phyloP scores from a whole-genome alignment of 2,888 invertebrate species.

The Macrosiphum euphorbiae region DNA sequence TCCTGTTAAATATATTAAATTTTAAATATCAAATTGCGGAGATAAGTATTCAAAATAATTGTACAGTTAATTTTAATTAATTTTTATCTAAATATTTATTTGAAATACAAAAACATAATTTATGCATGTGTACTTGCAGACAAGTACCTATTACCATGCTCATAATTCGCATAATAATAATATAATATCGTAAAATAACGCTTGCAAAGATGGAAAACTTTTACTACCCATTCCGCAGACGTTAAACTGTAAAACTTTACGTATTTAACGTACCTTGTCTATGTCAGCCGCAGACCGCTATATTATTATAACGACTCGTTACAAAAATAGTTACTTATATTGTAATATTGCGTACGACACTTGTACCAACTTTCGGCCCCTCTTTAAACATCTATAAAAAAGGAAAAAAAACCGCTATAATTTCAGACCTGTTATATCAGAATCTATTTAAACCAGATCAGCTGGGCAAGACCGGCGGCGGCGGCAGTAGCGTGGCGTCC shows the following conservation, averaged over 20 bases:
- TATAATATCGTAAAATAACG: neutral
- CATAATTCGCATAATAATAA: neutral
- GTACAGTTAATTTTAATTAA: neutral
- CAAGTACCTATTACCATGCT: neutral
- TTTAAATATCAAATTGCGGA: neutral
- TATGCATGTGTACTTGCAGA: neutral
- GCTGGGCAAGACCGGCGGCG: constrained; percentile 21
- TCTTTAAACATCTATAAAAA: neutral
- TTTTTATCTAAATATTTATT: neutral
- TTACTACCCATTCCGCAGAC: neutral
- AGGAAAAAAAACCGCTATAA: constrained; percentile 5
- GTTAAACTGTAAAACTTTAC: neutral
- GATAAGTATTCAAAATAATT: neutral
- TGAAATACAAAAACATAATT: neutral
- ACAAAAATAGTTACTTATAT: neutral
- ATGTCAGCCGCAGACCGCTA: neutral
- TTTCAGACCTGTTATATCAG: constrained; percentile 64
- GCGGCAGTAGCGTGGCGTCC: neutral
- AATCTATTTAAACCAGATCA: constrained; percentile 61
- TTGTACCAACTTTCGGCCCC: neutral
- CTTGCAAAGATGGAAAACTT: neutral
- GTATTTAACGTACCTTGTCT: neutral
- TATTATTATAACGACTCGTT: neutral
- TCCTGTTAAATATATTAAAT: too few relatives aligned
- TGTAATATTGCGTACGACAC: neutral